These are phyloP conservation scores for Callyntrura sp. DNA, from an alignment of 2,888 invertebrate genomes.

Conservation along the genomic window DNA sequence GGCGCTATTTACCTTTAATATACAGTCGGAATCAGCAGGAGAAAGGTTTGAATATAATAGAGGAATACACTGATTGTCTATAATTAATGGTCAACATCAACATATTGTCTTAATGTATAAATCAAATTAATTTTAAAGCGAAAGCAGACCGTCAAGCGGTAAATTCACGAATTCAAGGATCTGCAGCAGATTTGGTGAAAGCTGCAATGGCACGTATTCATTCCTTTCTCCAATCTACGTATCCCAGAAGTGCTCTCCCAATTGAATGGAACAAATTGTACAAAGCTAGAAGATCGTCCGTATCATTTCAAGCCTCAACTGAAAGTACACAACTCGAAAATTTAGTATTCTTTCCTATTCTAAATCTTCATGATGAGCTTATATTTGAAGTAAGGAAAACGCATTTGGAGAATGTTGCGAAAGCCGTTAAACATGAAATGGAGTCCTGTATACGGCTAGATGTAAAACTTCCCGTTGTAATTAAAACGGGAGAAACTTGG, in stretches of 20 bases:
- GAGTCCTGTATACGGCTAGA: slow-evolving; percentile 90
- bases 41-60: slow-evolving; percentile 87
- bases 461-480: slow-evolving; percentile 95
- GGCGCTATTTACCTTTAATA: slow-evolving; percentile 92
- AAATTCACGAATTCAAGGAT: slow-evolving; percentile 98
- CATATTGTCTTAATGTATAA: no score
- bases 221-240: slow-evolving; percentile 86
- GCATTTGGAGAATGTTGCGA: slow-evolving; percentile 88
- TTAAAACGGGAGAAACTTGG: slow-evolving; percentile 94
- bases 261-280: slow-evolving; percentile 63
- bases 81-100: no score
- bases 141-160: slow-evolving; percentile 98
- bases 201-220: slow-evolving; percentile 94
- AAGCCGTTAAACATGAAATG: slow-evolving; percentile 91
- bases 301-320: slow-evolving; percentile 56
- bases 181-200: slow-evolving; percentile 98
- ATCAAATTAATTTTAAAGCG: slow-evolving; percentile 86
- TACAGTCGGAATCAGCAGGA: slow-evolving; percentile 88
- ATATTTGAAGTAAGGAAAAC: slow-evolving; percentile 91
- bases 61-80: no score
- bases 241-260: slow-evolving; percentile 83
- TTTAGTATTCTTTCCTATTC: slow-evolving; percentile 89
- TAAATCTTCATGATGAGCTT: slow-evolving; percentile 98
- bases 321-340: slow-evolving; percentile 24
- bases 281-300: slow-evolving; percentile 84